A percentile compares a stretch with the other conserved stretches of the same genome.
phyloP scores from a whole-genome alignment of 2,888 invertebrate genomes.

The Ophion costatus region DNA sequence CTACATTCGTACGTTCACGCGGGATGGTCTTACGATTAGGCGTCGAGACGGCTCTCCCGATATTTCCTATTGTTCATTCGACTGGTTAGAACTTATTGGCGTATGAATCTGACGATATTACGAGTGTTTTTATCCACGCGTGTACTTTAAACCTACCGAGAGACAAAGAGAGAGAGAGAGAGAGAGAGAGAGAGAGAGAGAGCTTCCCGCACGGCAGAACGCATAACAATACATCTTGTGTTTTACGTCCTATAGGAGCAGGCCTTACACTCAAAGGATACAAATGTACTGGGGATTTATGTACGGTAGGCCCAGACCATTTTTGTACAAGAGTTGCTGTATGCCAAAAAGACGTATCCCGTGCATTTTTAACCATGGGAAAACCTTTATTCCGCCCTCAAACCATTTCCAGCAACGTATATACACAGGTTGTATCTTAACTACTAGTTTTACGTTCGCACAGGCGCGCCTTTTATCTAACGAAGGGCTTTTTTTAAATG shows the following conservation, averaged over 20 bases:
- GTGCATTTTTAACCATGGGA: not conserved
- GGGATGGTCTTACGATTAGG: not conserved
- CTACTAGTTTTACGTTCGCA: no score
- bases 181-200: not conserved
- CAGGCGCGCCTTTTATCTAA: no score
- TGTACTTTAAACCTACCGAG: not conserved
- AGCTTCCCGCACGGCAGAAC: conserved; percentile 27
- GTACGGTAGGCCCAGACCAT: not conserved
- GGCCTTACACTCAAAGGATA: conserved; percentile 9
- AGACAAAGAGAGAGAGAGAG: not conserved
- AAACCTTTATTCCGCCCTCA: not conserved
- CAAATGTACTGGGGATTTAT: conserved; percentile 23
- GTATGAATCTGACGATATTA: conserved; percentile 65
- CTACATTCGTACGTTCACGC: not conserved
- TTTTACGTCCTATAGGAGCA: conserved; percentile 56
- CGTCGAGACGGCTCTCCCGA: conserved; percentile 5
- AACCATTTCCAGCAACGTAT: not conserved
- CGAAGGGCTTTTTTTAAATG: no score
- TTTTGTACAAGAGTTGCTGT: not conserved
- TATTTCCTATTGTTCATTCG: conserved; percentile 39
- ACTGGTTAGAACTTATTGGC: conserved; percentile 48
- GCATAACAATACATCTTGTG: conserved; percentile 58
- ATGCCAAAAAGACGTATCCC: not conserved
- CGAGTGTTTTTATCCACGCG: conserved; percentile 44
- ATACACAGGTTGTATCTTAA: no score